Conservation (phyloP, 2,797 vertebrate species). For the Aldrovandia affinis region DNA sequence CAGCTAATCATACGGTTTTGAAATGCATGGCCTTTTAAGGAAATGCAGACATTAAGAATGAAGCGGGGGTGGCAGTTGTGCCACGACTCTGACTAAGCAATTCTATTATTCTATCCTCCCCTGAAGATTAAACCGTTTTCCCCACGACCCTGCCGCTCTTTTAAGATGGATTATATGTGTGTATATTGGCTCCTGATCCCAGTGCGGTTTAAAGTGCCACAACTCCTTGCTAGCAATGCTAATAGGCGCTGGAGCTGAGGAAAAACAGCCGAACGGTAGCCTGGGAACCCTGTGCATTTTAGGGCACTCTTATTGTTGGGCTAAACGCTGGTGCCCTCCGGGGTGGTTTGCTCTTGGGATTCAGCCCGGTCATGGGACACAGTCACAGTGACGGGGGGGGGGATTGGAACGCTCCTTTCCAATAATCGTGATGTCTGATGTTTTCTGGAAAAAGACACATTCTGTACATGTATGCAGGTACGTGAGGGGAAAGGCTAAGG, state of each 20-base stretch:
- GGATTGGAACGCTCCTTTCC: too few relatives aligned
- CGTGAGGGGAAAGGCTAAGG: too few relatives aligned
- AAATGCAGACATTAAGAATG: too few relatives aligned
- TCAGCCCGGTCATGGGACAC: too few relatives aligned
- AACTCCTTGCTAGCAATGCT: constrained; percentile 27
- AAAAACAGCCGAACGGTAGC: background rate
- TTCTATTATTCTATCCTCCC: constrained; percentile 23
- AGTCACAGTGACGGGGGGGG: too few relatives aligned
- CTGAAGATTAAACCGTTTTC: constrained; percentile 57
- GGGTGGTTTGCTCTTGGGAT: too few relatives aligned
- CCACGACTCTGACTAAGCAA: background rate
- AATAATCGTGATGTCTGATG: too few relatives aligned
- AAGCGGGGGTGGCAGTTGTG: background rate
- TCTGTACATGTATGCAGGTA: too few relatives aligned
- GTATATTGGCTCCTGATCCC: constrained; percentile 33
- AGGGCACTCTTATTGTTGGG: background rate
- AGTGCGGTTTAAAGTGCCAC: constrained; percentile 41
- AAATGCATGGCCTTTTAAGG: too few relatives aligned
- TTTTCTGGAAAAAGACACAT: too few relatives aligned
- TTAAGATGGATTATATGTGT: constrained; percentile 67
- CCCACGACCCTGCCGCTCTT: constrained; percentile 62
- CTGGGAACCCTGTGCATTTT: background rate
- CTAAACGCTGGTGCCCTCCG: background rate
- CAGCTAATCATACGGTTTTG: too few relatives aligned
- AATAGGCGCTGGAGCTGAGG: constrained; percentile 29